Percentiles rank a stretch among this genome's conserved stretches.
Evolutionary conservation across 2,888 invertebrate genomes (phyloP).

Genomic region (Auanema sp.): DNA sequence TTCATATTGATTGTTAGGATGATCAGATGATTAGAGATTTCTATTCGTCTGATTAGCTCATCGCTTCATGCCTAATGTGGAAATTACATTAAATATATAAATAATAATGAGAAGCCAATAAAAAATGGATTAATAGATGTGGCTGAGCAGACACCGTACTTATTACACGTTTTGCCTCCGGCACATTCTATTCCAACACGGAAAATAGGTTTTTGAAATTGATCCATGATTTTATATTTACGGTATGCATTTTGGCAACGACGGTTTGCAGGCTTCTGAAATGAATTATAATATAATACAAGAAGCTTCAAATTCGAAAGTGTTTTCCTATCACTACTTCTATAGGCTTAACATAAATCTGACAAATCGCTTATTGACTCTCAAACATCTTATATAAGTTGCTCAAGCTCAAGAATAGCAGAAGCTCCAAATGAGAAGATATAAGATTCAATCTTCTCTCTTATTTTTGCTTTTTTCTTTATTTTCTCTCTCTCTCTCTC

Average conservation of each 20-base stretch:
- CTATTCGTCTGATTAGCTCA: constrained; percentile 2
- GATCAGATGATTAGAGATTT: constrained; percentile 19
- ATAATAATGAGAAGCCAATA: constrained; percentile 15
- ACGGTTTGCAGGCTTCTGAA: constrained; percentile 59
- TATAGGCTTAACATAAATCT: not conserved
- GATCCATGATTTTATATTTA: constrained; percentile 55
- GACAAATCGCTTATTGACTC: not conserved
- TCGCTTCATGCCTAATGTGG: no score
- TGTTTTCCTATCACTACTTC: no score
- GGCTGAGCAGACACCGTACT: constrained; percentile 60
- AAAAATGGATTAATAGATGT: constrained; percentile 17
- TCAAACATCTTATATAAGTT: no score
- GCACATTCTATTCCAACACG: constrained; percentile 62
- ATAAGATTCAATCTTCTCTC: no score
- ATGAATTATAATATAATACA: not conserved
- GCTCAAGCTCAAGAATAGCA: not conserved
- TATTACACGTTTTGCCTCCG: constrained; percentile 61
- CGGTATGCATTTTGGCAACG: constrained; percentile 62
- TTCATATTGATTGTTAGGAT: constrained; percentile 8
- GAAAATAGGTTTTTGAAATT: constrained; percentile 54
- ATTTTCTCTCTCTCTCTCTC: not conserved
- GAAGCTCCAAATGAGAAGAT: no score
- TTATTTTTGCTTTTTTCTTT: no score
- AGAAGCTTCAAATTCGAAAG: no score
- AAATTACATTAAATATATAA: no score